Evolutionary conservation across 2,888 invertebrate genomes (phyloP).

Genomic region (Neuroscelio doddi): DNA sequence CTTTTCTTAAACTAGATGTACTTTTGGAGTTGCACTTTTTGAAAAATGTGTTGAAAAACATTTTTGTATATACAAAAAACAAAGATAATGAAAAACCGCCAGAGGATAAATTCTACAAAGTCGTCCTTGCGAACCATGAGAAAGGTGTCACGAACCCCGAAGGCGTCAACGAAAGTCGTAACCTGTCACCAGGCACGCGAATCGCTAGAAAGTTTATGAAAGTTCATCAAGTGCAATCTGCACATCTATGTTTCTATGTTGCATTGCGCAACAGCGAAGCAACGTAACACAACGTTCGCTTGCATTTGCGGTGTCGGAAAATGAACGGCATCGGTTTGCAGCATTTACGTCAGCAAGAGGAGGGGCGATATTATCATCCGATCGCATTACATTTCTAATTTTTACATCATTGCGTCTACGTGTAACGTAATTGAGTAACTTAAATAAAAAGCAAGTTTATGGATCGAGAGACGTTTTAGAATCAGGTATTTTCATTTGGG

Average conservation of each 20-base stretch:
- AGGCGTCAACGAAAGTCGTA: background rate
- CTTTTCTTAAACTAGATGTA: too few species aligned
- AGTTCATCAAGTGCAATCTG: constrained; percentile 17
- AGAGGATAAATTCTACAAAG: background rate
- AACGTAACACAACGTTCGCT: background rate
- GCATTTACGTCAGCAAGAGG: constrained; percentile 1
- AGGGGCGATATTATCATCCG: constrained; percentile 30
- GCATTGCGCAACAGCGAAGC: constrained; percentile 1
- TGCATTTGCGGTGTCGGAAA: constrained; percentile 5
- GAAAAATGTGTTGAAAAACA: too few species aligned
- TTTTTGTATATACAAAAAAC: too few species aligned
- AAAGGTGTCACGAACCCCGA: too few species aligned
- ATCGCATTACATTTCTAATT: constrained; percentile 41
- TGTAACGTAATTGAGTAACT: constrained; percentile 18
- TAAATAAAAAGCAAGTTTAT: too few species aligned
- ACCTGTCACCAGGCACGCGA: background rate
- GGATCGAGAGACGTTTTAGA: too few species aligned
- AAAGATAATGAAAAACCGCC: too few species aligned
- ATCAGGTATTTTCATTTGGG: too few species aligned
- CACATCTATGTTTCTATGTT: background rate
- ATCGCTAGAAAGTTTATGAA: constrained; percentile 14
- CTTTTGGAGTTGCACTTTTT: too few species aligned
- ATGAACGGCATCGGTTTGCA: constrained; percentile 9
- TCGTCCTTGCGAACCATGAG: too few species aligned
- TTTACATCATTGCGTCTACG: constrained; percentile 21